Base-by-base conservation (phyloP, 2,888 invertebrate genomes). In the Drosophila lutescens region DNA sequence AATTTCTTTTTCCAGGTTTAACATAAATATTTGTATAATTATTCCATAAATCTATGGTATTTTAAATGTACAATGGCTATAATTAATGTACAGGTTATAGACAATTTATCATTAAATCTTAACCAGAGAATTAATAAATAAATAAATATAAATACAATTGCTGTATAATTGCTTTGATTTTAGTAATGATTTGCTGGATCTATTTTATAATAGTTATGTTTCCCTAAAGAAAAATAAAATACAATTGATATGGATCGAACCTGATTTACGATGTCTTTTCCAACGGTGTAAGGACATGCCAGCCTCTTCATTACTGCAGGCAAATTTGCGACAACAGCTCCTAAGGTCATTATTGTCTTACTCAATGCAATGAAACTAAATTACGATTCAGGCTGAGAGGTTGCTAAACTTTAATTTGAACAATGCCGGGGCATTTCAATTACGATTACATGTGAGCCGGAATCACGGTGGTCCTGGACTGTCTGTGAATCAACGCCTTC, bases 341-440 rank as follows among this genome's bases (percentile, higher is more conserved):
- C 44, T n/a, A 13, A 32, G 46, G 34, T 34, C 40, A 40, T 71
- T 71, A 69, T 67, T 80, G 70, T 70, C 66, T 60, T 60, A 46
- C 34, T 34, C 41, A 46, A 30, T n/a, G 46, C 51, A 56, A 57
- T 58, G 49, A 54, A 34, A 58, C 62, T 73, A 73, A 73, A 73
- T 77, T 74, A 69, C 69, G 20, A 59, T 57, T 15, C 53, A 32
- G 49, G 51, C 32, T 47, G 50, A 69, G 55, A 53, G 34, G 50
- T 53, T 44, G 30, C 56, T 61, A 49, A 66, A 51, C 55, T 79
- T 78, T 71, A 76, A 79, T 72, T 79, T 68, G 55, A 62, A 44
- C 63, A 77, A 74, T 61, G 60, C 50, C 61, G 47, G 34, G 54
- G 61, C 43, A 86, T 73, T 76, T 86, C 66, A 79, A 78, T 78